Evolutionary conservation across 2,888 invertebrate species (phyloP), one percentile per base, ranked within the genome.

Genomic region (Agrotis ipsilon): DNA sequence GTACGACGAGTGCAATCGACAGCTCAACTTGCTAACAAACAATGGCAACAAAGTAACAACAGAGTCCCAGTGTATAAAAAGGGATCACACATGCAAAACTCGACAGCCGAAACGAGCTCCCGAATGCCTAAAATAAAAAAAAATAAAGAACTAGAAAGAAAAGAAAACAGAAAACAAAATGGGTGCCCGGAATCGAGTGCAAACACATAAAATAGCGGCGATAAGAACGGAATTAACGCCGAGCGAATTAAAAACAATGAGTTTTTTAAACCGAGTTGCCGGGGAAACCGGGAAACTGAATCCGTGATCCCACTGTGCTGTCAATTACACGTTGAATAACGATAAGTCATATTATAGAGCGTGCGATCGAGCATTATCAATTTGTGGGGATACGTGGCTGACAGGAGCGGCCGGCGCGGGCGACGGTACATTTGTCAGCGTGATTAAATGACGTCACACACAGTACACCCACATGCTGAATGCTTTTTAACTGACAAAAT

Each of bases 371-470:
- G 88, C 87, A 88, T 90, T 91, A 90, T 91, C 90, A 91, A 91
- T 90, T 89, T 87, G 88, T 85, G 84, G 83, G 81, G 83, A 80
- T 81, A 78, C 84, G 86, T 72, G 83, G 84, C 74, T 87, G 91
- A 86, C 90, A 88, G 87, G 71, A 81, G 80, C 77, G 85, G 82
- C 76, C 79, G 84, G 75, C 80, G 72, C 71, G 76, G 64, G 57
- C 61, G 55, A 63, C 80, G 87, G 85, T 87, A 90, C 90, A 92
- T 92, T 91, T 90, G 91, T 92, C 92, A 91, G 75, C 71, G 87
- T 90, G 91, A 92, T 91, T 91, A 90, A 92, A 91, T 87, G 92
- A 89, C 86, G 89, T 90, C 91, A 89, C 83, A 81, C 79, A 78
- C 91, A 90, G 85, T 86, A 85, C 75, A 84, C 81, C 69, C 86